Percentiles rank a stretch among this genome's conserved stretches.
phyloP scores from a whole-genome alignment of 2,113 vertebrate genomes.

The Enhydra lutris region DNA sequence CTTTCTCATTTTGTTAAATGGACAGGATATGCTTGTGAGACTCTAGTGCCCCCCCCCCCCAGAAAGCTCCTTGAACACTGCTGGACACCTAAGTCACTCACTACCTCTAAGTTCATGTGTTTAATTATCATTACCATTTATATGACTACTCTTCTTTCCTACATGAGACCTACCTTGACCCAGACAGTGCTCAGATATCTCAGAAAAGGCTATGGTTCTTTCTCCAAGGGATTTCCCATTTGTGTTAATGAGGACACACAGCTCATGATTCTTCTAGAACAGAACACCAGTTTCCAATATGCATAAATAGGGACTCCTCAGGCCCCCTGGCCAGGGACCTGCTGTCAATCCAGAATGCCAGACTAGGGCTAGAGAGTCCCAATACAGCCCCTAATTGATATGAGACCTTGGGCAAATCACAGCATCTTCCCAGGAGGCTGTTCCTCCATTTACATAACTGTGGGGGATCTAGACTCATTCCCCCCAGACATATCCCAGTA shows the following conservation, averaged over 20 bases:
- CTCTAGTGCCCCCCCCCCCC: accelerated
- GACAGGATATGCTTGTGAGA: too few species aligned
- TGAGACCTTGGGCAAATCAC: background rate
- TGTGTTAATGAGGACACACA: background rate
- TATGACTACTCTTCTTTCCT: background rate
- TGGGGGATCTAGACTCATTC: background rate
- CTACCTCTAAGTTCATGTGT: background rate
- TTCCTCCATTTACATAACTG: background rate
- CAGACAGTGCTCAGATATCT: background rate
- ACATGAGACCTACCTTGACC: background rate
- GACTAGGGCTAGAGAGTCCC: background rate
- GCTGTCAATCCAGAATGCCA: background rate
- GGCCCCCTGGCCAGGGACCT: background rate
- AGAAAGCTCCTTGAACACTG: background rate
- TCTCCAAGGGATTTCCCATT: background rate
- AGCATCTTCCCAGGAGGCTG: background rate
- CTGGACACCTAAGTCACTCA: background rate
- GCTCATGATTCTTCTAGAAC: background rate
- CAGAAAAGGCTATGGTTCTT: background rate
- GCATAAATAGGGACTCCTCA: background rate
- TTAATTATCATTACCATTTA: background rate
- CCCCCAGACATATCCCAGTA: background rate
- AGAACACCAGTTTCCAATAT: background rate
- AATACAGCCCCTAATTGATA: background rate
- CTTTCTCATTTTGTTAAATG: background rate